Evolutionary conservation across 2,113 vertebrate species (phyloP).

Genomic region (Hippoglossus stenolepis): DNA sequence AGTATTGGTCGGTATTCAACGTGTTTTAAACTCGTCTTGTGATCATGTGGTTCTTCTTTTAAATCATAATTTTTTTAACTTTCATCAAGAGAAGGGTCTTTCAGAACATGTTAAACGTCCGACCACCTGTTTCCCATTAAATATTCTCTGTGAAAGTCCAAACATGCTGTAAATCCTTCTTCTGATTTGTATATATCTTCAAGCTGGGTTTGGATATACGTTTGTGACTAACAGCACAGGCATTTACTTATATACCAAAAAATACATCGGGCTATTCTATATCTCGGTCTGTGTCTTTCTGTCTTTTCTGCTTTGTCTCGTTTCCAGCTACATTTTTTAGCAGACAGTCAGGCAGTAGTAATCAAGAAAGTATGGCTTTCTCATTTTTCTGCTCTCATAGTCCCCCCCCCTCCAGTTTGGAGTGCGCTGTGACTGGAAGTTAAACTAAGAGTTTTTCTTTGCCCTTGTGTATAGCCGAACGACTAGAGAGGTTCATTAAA

Average conservation of each 20-base stretch:
- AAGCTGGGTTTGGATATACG: not conserved
- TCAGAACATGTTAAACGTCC: not conserved
- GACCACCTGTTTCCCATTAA: no score
- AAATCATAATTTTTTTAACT: not conserved
- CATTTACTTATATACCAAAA: conserved; percentile 14
- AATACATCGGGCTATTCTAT: not conserved
- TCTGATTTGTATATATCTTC: not conserved
- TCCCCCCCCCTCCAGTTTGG: conserved; percentile 6
- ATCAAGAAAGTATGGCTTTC: conserved; percentile 47
- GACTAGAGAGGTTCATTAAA: conserved; percentile 4
- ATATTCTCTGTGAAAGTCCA: no score
- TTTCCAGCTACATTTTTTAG: conserved; percentile 47
- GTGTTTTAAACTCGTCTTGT: not conserved
- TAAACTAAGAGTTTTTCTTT: conserved; percentile 20
- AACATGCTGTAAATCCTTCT: not conserved
- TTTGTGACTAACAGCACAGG: not conserved
- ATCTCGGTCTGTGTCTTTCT: not conserved
- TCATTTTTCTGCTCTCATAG: conserved; percentile 1
- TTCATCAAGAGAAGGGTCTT: no score
- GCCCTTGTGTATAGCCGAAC: conserved; percentile 7
- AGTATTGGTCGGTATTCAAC: not conserved
- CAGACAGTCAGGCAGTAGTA: conserved; percentile 53
- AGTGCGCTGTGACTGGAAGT: conserved; percentile 34
- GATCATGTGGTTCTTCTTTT: not conserved
- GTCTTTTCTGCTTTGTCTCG: not conserved